Conservation (phyloP, 1,140 invertebrate genomes). For the Drosophila ogumai region DNA sequence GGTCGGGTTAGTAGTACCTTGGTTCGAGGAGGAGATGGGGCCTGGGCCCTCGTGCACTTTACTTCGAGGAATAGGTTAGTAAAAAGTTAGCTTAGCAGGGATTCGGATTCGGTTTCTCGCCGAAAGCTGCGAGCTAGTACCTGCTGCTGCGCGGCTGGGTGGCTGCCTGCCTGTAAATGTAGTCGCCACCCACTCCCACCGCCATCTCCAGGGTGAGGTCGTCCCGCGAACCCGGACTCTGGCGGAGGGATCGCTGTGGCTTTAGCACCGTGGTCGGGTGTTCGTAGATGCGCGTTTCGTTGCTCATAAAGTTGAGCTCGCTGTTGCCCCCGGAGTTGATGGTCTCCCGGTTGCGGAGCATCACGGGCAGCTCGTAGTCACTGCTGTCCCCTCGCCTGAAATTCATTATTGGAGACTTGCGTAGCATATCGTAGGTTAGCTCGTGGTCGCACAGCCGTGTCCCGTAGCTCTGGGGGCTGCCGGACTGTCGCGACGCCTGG, state of each 20-base stretch:
- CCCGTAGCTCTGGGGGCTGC: slow-evolving; percentile 79
- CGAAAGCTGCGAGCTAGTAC: slow-evolving; percentile 54
- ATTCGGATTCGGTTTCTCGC: neutral
- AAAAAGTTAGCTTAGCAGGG: slow-evolving; percentile 32
- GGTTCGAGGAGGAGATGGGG: slow-evolving; percentile 4
- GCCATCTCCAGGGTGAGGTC: slow-evolving; percentile 58
- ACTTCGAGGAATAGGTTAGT: slow-evolving; percentile 18
- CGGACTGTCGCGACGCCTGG: slow-evolving; percentile 53
- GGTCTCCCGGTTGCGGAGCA: slow-evolving; percentile 72
- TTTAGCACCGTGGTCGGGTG: slow-evolving; percentile 74
- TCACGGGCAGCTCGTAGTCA: slow-evolving; percentile 61
- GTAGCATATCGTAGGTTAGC: slow-evolving; percentile 78
- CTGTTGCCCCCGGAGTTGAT: slow-evolving; percentile 82
- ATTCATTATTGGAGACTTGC: slow-evolving; percentile 79
- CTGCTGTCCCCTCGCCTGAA: slow-evolving; percentile 70
- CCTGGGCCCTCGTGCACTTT: slow-evolving; percentile 11
- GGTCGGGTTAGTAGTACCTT: slow-evolving; percentile 41
- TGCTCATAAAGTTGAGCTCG: slow-evolving; percentile 82
- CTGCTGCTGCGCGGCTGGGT: slow-evolving; percentile 67
- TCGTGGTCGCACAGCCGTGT: slow-evolving; percentile 82
- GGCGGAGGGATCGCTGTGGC: slow-evolving; percentile 53
- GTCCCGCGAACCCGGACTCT: slow-evolving; percentile 63
- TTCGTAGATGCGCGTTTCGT: slow-evolving; percentile 77
- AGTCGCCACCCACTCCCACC: slow-evolving; percentile 62
- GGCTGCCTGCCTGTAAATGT: slow-evolving; percentile 56